Percentiles rank a stretch among this genome's conserved stretches.
phyloP scores from a whole-genome alignment of 2,888 invertebrate genomes.

The Tholera decimalis region DNA sequence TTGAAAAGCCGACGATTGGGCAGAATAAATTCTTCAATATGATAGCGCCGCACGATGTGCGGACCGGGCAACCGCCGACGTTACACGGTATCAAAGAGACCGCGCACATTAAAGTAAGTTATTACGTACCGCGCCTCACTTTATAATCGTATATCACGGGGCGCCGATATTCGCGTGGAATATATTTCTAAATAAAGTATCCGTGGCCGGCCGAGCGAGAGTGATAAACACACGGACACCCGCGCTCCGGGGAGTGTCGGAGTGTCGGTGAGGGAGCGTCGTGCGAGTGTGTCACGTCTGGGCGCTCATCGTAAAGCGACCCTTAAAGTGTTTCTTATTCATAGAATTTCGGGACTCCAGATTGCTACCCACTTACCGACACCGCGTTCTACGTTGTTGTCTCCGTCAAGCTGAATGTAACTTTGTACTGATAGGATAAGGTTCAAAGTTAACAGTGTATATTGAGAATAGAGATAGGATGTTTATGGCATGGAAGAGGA shows the following conservation, averaged over 20 bases:
- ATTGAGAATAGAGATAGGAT: conserved; percentile 27
- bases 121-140: conserved; percentile 24
- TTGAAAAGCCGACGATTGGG: not conserved
- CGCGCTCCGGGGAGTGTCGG: not conserved
- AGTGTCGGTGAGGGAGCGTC: conserved; percentile 1
- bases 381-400: conserved; percentile 26
- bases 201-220: conserved; percentile 23
- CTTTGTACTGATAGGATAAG: conserved; percentile 16
- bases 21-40: conserved; percentile 3
- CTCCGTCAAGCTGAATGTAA: conserved; percentile 11
- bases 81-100: conserved; percentile 3
- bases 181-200: conserved; percentile 48
- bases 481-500: conserved; percentile 51
- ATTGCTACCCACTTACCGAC: conserved; percentile 63
- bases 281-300: conserved; percentile 20
- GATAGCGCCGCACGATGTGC: too few species aligned
- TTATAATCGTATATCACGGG: conserved; percentile 42
- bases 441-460: conserved; percentile 29
- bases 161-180: conserved; percentile 27
- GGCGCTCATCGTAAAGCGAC: conserved; percentile 39
- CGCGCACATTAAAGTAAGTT: conserved; percentile 39
- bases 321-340: conserved; percentile 72
- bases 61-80: not conserved
- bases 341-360: conserved; percentile 69
- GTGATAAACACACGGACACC: conserved; percentile 20